Evolutionary conservation across 2,113 vertebrate genomes (phyloP), one percentile per base, ranked within the genome.

Genomic region (Salminus brasiliensis): DNA sequence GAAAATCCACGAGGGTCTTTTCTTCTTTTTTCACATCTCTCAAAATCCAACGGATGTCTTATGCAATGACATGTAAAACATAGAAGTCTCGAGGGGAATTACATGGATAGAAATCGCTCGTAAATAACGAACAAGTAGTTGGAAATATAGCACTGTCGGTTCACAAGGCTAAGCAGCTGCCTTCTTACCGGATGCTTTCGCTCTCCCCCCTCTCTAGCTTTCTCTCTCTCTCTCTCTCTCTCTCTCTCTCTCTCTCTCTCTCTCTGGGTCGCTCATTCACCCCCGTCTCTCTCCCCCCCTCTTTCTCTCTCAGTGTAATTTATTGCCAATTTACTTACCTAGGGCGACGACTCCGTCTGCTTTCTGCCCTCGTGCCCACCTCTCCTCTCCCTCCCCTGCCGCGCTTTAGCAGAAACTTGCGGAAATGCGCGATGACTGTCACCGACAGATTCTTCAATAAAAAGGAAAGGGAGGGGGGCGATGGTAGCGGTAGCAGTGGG

Each of bases 251-350:
- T 36, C 6, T 60, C 6, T 60, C 63, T 47, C 30, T 36, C 62
- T 8, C 77, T 15, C 66, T 39, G 81, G 49, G 57, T 8, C 81
- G 41, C 82, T 32, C 74, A 76, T 75, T 63, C 74, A 66, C 57
- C 65, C 52, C 55, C 25, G 1, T 9, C 83, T 45, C 82, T 34
- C 70, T 74, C 77, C 59, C 74, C 70, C 67, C 16, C 21, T 25
- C 63, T 27, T 29, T 57, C 65, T 36, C 4, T 65, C 4, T 66
- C 57, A 59, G 74, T 16, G 60, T 36, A 81, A 66, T 82, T 85
- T 85, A 32, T 55, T 76, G n/a, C 45, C 88, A 88, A 86, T 91
- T 88, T 89, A 73, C 82, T 88, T 86, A 77, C 86, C 77, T 74
- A 83, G 68, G 15, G 49, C 72, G 47, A 77, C 76, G 75, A 78